Base-by-base conservation (phyloP, 2,888 invertebrate genomes). In the Parasteatoda lunata region DNA sequence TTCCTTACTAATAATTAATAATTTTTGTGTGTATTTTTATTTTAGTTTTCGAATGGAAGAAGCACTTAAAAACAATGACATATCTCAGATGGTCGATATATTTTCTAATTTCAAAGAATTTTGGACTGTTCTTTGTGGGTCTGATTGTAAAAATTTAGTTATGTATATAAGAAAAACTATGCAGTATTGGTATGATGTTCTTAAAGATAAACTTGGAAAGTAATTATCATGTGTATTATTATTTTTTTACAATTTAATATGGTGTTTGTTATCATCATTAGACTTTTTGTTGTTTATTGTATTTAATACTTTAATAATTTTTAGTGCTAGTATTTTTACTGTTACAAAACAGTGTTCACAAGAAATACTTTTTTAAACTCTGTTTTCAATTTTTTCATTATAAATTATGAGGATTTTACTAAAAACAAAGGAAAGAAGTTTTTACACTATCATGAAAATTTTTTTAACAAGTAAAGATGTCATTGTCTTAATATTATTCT, bases 131-230 rank as follows among this genome's bases (percentile, higher is more conserved):
- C 73, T 88, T 52, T 72, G 66, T 52, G 54, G 68, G 5, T 84
- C 88, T 45, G 70, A 70, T 45, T 88, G 88, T 65, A 88, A 80
- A 72, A 76, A 84, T 59, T 54, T 88, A 52, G 77, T 88, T 15
- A 30, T 73, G 3, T 88, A 84, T 80, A 49, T 84, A 3, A 69
- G 72, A 13, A 72, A 88, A 70, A 88, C 88, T n/a, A 81, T 88
- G 72, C n/a, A 77, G 51, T 84, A 88, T 66, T 88, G 88, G 88
- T 75, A 88, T 84, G 81, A 88, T 77, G 54, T 88, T 8, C 59
- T 88, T 13, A 72, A 70, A 64, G 88, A 84, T 30, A 84, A 81
- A 77, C 84, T 84, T 77, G 84, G 84, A 80, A 70, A 73, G 84
- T 88, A 76, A n/a, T 54, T 54, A 30, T 66, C 11, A 80, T 8